Conservation (phyloP, 2,113 vertebrate species). For the Sinocyclocheilus anophthalmus region DNA sequence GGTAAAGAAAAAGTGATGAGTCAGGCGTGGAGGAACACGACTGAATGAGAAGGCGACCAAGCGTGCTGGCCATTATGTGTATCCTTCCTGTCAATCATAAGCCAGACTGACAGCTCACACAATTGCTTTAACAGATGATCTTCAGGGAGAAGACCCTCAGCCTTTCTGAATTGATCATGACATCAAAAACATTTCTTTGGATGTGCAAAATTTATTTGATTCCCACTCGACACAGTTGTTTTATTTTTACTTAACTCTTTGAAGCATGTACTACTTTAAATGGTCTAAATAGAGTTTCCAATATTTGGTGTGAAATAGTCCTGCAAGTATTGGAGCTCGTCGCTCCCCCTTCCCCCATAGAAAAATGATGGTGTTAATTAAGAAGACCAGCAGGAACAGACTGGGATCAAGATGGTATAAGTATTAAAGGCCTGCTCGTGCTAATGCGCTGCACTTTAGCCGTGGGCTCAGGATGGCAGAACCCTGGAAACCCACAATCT, state of each 20-base stretch:
- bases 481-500: neutral
- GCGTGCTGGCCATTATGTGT: slow-evolving; percentile 69
- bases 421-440: slow-evolving; percentile 77
- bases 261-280: neutral
- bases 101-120: slow-evolving; percentile 66
- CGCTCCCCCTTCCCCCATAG: slow-evolving; percentile 66
- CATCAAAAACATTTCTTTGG: neutral
- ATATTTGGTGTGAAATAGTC: slow-evolving; percentile 29
- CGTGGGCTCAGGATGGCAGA: slow-evolving; percentile 55
- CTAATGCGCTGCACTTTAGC: slow-evolving; percentile 73
- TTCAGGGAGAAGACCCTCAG: slow-evolving; percentile 45
- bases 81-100: slow-evolving; percentile 72
- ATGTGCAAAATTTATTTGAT: slow-evolving; percentile 26
- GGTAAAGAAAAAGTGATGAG: slow-evolving; percentile 56
- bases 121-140: slow-evolving; percentile 66
- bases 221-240: neutral
- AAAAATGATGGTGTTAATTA: slow-evolving; percentile 80
- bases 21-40: slow-evolving; percentile 60
- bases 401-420: slow-evolving; percentile 77
- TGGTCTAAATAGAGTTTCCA: neutral
- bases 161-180: slow-evolving; percentile 51
- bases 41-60: slow-evolving; percentile 67
- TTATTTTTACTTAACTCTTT: neutral
- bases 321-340: slow-evolving; percentile 61
- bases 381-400: slow-evolving; percentile 80